Percentiles rank a stretch among this genome's conserved stretches.
phyloP scores from a whole-genome alignment of 1,140 invertebrate species.

The Ceratoteleas bidentatus region DNA sequence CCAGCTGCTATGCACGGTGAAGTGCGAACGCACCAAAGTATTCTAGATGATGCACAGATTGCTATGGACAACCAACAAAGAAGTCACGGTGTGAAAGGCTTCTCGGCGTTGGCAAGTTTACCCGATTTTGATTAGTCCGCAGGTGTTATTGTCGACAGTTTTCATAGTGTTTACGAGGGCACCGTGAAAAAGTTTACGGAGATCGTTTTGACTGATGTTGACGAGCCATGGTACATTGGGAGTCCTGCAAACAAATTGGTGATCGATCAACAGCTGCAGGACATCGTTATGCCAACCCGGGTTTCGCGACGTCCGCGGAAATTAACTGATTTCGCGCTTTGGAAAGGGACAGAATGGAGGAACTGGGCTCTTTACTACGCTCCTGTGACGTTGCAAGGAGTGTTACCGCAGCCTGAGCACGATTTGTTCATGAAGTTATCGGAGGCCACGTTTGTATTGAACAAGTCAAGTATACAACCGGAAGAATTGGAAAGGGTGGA shows the following conservation, averaged over 20 bases:
- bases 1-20: no score
- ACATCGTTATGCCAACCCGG: not conserved
- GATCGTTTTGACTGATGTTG: not conserved
- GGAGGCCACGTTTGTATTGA: not conserved
- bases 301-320: not conserved
- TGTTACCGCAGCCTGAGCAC: not conserved
- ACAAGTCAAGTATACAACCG: not conserved
- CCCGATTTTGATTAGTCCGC: not conserved
- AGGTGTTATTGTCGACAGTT: not conserved
- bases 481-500: not conserved
- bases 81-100: not conserved
- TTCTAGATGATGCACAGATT: not conserved
- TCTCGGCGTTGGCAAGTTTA: not conserved
- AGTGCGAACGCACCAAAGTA: no score
- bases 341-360: slow-evolving; percentile 4
- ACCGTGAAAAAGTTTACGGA: not conserved
- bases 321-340: not conserved
- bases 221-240: not conserved
- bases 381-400: not conserved
- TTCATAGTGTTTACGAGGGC: not conserved
- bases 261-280: not conserved
- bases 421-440: not conserved
- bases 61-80: not conserved
- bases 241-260: not conserved
- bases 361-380: not conserved